Evolutionary conservation across 2,797 vertebrate genomes (phyloP), one percentile per base, ranked within the genome.

Genomic region (Novumbra hubbsi): DNA sequence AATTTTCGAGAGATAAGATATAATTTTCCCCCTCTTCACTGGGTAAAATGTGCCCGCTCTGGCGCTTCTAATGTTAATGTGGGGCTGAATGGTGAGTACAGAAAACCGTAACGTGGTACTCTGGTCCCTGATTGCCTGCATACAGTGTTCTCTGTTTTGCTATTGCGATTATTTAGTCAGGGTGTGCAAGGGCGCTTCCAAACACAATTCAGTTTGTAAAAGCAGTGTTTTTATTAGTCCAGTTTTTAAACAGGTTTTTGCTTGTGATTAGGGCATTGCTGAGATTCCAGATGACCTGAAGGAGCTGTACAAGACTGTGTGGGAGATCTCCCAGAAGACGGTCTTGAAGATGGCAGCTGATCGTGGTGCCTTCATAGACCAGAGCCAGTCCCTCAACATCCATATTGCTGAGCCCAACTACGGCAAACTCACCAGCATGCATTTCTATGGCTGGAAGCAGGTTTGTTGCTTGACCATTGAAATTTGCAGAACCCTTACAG

Each of bases 381-480:
- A 99, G 92, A 99, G 98, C 88, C 98, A 99, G 89, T 99, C 98
- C 7, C 91, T 99, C 73, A 99, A 99, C 90, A 98, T 99, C 85
- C 98, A 99, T 83, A 96, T 99, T 0, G 98, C 98, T 0, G 98
- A 99, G 73, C 98, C 98, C 0, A 99, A 99, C 91, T 99, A 99
- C 0, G 97, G 98, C 65, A 99, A 99, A 73, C 95, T 99, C 76
- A 98, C 97, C 83, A 99, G 98, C 90, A 99, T 99, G 97, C 98
- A 99, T 92, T 99, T 99, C 91, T 99, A 89, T 0, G 98, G 98
- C 63, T 99, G 98, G 98, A 99, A 99, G 66, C 96, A 97, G 90
- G 98, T 96, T 41, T 28, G 88, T 48, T 34, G 32, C 21, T 11
- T 30, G 66, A 66, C 32, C 17, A 34, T 15, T 1, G 9, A 12